Conservation (phyloP, 1,140 invertebrate species). For the Gyrodactylus bullatarudis region DNA sequence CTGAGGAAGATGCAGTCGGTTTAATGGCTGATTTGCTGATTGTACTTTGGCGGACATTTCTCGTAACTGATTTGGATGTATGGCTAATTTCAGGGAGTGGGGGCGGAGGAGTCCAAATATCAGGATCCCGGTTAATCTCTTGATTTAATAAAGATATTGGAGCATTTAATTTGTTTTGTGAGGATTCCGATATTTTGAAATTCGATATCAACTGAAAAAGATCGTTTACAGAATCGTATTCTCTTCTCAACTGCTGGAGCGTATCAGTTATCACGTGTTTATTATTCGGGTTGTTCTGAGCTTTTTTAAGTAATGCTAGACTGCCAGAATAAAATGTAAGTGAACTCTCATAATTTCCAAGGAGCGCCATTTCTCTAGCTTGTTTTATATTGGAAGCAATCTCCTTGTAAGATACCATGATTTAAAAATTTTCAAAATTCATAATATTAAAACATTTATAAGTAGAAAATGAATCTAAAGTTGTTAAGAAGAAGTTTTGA, state of each 20-base stretch:
- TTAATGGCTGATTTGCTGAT: background rate
- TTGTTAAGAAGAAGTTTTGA: too few relatives aligned
- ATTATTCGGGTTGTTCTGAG: background rate
- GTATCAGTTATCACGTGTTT: background rate
- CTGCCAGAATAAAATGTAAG: background rate
- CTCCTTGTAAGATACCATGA: background rate
- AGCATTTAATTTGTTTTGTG: background rate
- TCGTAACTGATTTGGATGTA: background rate
- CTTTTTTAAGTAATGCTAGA: background rate
- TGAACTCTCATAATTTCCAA: conserved; percentile 6
- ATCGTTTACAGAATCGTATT: background rate
- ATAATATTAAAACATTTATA: background rate
- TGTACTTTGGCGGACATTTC: background rate
- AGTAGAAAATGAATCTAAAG: background rate
- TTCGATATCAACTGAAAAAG: background rate
- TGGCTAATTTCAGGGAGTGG: background rate
- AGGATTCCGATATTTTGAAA: background rate
- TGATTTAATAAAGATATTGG: background rate
- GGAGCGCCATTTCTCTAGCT: conserved; percentile 1
- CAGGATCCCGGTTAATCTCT: background rate
- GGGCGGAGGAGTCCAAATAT: conserved; percentile 1
- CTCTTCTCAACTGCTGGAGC: background rate
- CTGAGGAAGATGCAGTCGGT: too few relatives aligned
- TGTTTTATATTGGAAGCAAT: background rate
- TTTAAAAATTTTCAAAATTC: background rate